phyloP scores from a whole-genome alignment of 2,113 vertebrate species.

The Phalacrocorax aristotelis region DNA sequence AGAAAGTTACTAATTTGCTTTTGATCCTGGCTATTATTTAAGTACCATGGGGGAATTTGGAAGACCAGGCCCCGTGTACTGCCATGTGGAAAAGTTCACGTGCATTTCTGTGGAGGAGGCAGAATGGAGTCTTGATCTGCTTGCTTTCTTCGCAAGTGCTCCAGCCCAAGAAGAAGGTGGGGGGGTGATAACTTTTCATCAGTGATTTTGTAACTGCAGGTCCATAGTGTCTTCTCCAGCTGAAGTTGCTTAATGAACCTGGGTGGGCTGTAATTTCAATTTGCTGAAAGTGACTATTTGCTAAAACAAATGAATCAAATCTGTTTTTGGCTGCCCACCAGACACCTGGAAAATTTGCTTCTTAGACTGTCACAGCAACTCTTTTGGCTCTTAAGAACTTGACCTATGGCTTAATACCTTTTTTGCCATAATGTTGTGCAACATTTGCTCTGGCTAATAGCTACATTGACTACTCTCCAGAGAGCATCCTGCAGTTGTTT shows the following conservation, averaged over 20 bases:
- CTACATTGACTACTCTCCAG: not conserved
- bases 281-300: conserved; percentile 29
- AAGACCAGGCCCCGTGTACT: not conserved
- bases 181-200: not conserved
- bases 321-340: not conserved
- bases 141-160: not conserved
- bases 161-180: not conserved
- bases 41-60: not conserved
- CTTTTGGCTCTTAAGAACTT: not conserved
- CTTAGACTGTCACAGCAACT: not conserved
- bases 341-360: conserved; percentile 5
- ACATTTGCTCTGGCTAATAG: not conserved
- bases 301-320: conserved; percentile 39
- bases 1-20: not conserved
- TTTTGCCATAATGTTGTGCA: not conserved
- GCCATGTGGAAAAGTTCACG: not conserved
- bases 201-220: not conserved
- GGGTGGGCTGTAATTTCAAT: not conserved
- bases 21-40: not conserved
- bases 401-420: not conserved
- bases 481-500: not conserved
- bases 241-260: not conserved
- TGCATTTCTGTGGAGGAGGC: not conserved
- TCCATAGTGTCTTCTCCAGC: not conserved
- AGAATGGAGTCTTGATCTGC: not conserved